Percentiles rank a stretch among this genome's conserved stretches.
Conservation (phyloP, 2,113 vertebrate genomes). For the Burhinus bistriatus region DNA sequence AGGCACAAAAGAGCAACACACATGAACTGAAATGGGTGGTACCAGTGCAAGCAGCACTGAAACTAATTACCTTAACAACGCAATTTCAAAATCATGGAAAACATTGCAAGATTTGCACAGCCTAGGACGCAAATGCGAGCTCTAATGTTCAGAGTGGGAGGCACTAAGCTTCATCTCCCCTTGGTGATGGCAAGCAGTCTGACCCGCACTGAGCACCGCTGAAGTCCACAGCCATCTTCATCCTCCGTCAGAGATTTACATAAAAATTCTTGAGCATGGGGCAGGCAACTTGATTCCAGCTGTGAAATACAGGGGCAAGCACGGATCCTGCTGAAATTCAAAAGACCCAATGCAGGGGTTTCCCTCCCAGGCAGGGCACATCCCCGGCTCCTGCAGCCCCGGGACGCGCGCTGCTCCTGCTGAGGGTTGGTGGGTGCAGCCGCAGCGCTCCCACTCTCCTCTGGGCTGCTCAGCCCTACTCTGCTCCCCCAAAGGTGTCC, state of each 20-base stretch:
- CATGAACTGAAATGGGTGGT: background rate
- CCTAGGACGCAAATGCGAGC: rapidly evolving
- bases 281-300: background rate
- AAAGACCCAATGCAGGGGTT: background rate
- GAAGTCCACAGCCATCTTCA: background rate
- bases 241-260: background rate
- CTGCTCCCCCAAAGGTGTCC: background rate
- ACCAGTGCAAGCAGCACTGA: background rate
- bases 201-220: background rate
- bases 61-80: background rate
- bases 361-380: background rate
- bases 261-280: rapidly evolving
- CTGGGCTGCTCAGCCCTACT: background rate
- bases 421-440: background rate
- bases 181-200: background rate
- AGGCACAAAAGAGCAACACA: background rate
- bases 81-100: background rate
- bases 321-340: background rate
- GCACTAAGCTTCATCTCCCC: background rate
- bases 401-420: background rate
- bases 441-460: background rate
- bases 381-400: background rate
- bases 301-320: background rate
- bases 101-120: background rate
- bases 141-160: background rate